Percentiles rank a stretch among this genome's conserved stretches.
Conservation (phyloP, 2,888 invertebrate species). For the Melikaiella ostensackeni region DNA sequence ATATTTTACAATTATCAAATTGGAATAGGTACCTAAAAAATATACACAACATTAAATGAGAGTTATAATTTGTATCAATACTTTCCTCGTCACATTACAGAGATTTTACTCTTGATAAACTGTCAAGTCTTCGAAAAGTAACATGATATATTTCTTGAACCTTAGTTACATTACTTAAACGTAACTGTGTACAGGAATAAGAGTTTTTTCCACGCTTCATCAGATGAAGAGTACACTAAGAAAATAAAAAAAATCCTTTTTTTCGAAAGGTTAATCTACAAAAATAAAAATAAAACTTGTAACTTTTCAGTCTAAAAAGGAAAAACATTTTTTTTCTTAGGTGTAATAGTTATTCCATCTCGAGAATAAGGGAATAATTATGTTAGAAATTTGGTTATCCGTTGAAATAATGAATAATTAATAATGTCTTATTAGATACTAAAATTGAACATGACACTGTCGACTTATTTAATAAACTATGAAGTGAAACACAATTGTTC, state of each 20-base stretch:
- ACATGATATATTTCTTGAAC: background rate
- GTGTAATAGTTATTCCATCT: background rate
- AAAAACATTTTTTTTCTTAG: background rate
- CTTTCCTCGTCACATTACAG: background rate
- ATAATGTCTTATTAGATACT: background rate
- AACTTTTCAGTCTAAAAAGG: background rate
- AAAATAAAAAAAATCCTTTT: background rate
- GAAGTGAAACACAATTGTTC: background rate
- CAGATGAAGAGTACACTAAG: background rate
- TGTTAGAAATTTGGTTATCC: background rate
- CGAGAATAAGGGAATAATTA: background rate
- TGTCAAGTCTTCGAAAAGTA: background rate
- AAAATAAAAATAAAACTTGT: background rate
- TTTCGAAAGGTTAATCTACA: background rate
- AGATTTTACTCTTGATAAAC: background rate
- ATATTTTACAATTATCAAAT: background rate
- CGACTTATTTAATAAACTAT: conserved; percentile 1
- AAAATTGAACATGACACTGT: background rate
- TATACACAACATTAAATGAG: background rate
- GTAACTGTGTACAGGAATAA: background rate
- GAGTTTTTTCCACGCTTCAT: background rate
- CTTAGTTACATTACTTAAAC: background rate
- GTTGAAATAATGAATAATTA: background rate
- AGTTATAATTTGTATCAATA: background rate
- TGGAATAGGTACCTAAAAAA: background rate